Percentiles rank a stretch among this genome's conserved stretches.
Evolutionary conservation across 2,888 invertebrate genomes (phyloP).

Genomic region (Pilophorus perplexus): DNA sequence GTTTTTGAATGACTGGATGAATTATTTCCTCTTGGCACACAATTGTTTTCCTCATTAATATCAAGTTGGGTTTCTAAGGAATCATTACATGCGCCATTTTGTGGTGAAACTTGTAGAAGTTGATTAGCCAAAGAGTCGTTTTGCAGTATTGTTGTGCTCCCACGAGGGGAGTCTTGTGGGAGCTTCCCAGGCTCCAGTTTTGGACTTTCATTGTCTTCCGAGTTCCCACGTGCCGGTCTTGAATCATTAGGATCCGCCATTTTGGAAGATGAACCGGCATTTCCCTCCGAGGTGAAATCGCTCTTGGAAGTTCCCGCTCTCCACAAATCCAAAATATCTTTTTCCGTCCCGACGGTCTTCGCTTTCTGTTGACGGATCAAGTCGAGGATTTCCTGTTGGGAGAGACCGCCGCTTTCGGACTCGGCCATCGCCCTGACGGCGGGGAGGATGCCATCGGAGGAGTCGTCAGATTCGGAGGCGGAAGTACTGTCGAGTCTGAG

Average conservation of each 20-base stretch:
- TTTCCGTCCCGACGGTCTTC: conserved; percentile 39
- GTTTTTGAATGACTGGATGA: neutral
- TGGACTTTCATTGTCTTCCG: conserved; percentile 32
- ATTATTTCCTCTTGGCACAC: too few species aligned
- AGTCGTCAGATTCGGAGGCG: conserved; percentile 7
- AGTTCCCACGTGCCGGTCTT: conserved; percentile 29
- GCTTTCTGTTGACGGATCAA: conserved; percentile 51
- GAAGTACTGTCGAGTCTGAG: neutral
- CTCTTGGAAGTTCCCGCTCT: conserved; percentile 23
- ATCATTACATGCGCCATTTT: conserved; percentile 19
- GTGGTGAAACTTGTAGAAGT: conserved; percentile 19
- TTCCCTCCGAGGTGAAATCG: neutral
- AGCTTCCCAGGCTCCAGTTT: conserved; percentile 42
- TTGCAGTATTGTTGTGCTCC: neutral
- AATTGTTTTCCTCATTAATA: too few species aligned
- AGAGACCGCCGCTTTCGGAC: conserved; percentile 57
- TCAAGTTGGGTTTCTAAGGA: too few species aligned
- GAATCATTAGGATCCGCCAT: conserved; percentile 32
- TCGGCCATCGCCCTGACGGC: neutral
- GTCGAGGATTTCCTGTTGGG: conserved; percentile 63
- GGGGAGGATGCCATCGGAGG: conserved; percentile 4
- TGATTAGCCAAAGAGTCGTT: conserved; percentile 26
- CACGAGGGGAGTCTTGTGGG: conserved; percentile 31
- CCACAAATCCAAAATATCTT: neutral
- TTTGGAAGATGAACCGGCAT: neutral